Conservation (phyloP, 2,797 vertebrate species). For the Margarornis squamiger region DNA sequence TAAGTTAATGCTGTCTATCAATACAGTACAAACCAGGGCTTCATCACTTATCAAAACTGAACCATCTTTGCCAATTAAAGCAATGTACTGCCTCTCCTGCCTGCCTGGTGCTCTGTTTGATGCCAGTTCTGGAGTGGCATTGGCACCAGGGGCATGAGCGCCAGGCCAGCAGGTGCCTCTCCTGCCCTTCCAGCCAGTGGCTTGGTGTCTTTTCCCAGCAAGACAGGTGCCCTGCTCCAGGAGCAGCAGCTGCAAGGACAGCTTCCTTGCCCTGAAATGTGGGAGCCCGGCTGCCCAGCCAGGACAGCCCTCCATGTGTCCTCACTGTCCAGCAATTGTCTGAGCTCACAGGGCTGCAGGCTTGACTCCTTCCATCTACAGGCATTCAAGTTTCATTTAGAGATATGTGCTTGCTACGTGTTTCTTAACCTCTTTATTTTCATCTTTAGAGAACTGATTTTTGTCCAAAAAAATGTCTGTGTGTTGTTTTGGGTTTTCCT, state of each 20-base stretch:
- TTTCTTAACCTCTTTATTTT: background rate
- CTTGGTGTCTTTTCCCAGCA: background rate
- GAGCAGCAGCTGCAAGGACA: background rate
- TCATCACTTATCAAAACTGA: background rate
- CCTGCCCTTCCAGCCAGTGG: background rate
- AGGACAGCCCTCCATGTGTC: background rate
- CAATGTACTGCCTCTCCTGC: background rate
- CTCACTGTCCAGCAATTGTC: background rate
- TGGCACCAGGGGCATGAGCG: background rate
- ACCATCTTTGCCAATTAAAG: background rate
- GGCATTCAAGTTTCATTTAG: background rate
- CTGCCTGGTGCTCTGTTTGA: background rate
- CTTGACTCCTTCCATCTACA: accelerated
- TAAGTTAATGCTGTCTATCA: background rate
- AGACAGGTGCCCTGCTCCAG: background rate
- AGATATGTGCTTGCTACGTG: accelerated
- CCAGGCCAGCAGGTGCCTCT: background rate
- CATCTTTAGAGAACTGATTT: background rate
- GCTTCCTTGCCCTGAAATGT: background rate
- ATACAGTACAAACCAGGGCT: background rate
- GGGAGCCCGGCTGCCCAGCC: background rate
- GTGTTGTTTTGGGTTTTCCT: background rate
- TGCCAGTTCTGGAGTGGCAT: background rate
- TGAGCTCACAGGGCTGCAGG: background rate
- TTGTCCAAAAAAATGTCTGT: background rate